phyloP scores from a whole-genome alignment of 2,888 invertebrate species.

The Synergus laeviventris region DNA sequence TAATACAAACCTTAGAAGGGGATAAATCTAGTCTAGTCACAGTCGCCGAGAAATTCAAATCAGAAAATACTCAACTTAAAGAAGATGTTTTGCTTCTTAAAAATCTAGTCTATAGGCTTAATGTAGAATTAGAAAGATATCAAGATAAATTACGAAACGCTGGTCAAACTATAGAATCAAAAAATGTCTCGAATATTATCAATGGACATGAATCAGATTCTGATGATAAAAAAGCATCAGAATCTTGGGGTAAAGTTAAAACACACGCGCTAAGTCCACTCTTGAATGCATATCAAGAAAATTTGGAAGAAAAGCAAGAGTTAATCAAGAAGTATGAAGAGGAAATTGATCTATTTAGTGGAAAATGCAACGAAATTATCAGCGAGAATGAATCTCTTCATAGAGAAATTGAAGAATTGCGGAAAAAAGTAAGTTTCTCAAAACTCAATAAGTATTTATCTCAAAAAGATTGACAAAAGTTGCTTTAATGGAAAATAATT shows the following conservation, averaged over 20 bases:
- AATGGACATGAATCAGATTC: constrained; percentile 64
- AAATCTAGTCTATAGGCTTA: constrained; percentile 86
- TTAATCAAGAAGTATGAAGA: constrained; percentile 84
- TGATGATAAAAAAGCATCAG: constrained; percentile 72
- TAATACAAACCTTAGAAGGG: constrained; percentile 60
- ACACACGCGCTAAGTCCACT: constrained; percentile 84
- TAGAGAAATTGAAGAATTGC: constrained; percentile 77
- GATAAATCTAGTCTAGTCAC: constrained; percentile 56
- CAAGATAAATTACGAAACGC: constrained; percentile 82
- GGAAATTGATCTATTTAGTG: constrained; percentile 84
- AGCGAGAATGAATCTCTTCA: constrained; percentile 83
- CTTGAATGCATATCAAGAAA: constrained; percentile 88
- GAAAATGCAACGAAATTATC: constrained; percentile 84
- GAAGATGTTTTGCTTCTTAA: constrained; percentile 86
- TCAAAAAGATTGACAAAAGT: background rate
- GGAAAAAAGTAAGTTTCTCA: constrained; percentile 67
- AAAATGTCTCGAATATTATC: constrained; percentile 59
- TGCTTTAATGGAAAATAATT: constrained; percentile 40
- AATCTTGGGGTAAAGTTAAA: constrained; percentile 79
- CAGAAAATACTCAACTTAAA: constrained; percentile 79
- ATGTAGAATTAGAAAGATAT: constrained; percentile 86
- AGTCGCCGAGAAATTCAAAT: constrained; percentile 74
- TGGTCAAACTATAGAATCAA: constrained; percentile 46
- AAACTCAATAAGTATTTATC: background rate
- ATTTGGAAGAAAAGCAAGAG: constrained; percentile 85